These are phyloP conservation scores for Tetrapedia diversipes DNA, from an alignment of 2,888 invertebrate species.

Conservation along the genomic window DNA sequence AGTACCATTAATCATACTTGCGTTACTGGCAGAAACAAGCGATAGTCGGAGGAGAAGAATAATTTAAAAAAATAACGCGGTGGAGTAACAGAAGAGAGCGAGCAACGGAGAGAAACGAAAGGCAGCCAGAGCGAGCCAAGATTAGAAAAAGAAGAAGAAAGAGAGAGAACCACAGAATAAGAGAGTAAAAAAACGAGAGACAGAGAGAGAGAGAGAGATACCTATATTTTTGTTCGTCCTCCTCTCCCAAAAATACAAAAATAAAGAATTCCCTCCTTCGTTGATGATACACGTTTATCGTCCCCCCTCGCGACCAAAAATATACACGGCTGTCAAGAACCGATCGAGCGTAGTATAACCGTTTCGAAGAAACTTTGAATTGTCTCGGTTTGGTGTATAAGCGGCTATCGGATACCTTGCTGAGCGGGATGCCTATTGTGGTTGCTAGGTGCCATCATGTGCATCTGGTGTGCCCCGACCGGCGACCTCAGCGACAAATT, in stretches of 20 bases:
- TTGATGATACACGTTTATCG: neutral
- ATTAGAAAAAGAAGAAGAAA: too few species aligned
- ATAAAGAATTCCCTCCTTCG: constrained; percentile 19
- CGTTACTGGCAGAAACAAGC: constrained; percentile 68
- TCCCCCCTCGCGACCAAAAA: constrained; percentile 13
- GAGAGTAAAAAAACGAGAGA: constrained; percentile 7
- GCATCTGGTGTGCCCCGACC: constrained; percentile 82
- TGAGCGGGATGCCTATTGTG: constrained; percentile 82
- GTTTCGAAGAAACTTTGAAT: constrained; percentile 21
- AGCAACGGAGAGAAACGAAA: constrained; percentile 24
- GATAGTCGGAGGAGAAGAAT: constrained; percentile 47
- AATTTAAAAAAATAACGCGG: constrained; percentile 22
- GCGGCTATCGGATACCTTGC: constrained; percentile 82
- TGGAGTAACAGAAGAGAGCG: constrained; percentile 33
- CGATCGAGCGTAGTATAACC: constrained; percentile 15
- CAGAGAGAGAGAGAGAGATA: constrained; percentile 30
- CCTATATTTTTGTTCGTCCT: constrained; percentile 35
- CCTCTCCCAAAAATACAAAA: neutral
- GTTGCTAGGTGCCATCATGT: constrained; percentile 82
- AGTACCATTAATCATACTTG: constrained; percentile 66
- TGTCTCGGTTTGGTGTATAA: constrained; percentile 81
- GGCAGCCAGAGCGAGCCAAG: constrained; percentile 21
- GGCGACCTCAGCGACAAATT: constrained; percentile 82
- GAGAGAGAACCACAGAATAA: constrained; percentile 27
- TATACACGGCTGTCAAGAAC: neutral